Evolutionary conservation across 53 echinoderm and acorn worm genomes (phyloP).

Genomic region (Pentamera pediparva): DNA sequence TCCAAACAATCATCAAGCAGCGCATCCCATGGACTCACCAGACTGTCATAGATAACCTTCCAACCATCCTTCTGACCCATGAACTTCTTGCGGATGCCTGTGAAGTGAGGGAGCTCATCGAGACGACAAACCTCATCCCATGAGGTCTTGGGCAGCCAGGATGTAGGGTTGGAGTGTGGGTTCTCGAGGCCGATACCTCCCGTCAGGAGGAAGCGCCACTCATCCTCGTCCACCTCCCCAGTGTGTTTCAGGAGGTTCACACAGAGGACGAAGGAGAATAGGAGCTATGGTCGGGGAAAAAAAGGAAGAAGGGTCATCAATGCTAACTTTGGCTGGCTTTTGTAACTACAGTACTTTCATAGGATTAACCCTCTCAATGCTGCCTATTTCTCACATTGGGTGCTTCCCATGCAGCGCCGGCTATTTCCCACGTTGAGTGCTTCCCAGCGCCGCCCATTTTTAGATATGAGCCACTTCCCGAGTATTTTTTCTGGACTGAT

Average conservation of each 20-base stretch:
- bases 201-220: conserved; percentile 97
- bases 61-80: conserved; percentile 98
- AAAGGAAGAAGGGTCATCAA: background rate
- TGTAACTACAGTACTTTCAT: too few relatives aligned
- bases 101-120: conserved; percentile 79
- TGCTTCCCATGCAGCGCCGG: too few relatives aligned
- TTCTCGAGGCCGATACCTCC: conserved; percentile 98
- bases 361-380: too few relatives aligned
- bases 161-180: conserved; percentile 97
- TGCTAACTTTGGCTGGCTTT: too few relatives aligned
- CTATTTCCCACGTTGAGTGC: too few relatives aligned
- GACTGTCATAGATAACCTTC: conserved; percentile 88
- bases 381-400: too few relatives aligned
- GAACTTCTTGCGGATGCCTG: conserved; percentile 89
- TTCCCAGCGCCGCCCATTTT: too few relatives aligned
- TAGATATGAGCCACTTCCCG: too few relatives aligned
- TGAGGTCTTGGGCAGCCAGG: conserved; percentile 86
- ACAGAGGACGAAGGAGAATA: conserved; percentile 94
- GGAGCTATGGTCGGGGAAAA: conserved; percentile 45
- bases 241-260: conserved; percentile 91
- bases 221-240: conserved; percentile 86
- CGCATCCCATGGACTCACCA: conserved; percentile 43
- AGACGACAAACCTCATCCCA: conserved; percentile 88
- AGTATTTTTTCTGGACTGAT: too few relatives aligned
- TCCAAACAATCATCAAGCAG: background rate